Evolutionary conservation across 2,113 vertebrate species (phyloP).

Genomic region (Parus major): DNA sequence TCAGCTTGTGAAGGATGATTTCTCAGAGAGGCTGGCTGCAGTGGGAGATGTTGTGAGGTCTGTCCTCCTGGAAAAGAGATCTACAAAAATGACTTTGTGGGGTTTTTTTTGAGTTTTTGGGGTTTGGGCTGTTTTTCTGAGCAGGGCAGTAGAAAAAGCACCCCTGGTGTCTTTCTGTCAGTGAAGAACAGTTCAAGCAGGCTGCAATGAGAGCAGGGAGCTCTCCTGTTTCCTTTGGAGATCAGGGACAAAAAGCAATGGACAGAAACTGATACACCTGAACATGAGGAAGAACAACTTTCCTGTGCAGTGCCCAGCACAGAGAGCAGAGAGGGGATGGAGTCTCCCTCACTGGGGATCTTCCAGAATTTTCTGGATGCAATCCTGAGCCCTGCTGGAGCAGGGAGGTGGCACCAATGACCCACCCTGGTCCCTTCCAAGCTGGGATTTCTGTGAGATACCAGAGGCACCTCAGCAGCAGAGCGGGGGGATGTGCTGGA

Average conservation of each 20-base stretch:
- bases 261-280: not conserved
- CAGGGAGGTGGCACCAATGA: not conserved
- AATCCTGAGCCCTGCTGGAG: not conserved
- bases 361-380: not conserved
- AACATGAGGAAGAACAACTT: not conserved
- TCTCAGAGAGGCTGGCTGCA: not conserved
- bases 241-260: not conserved
- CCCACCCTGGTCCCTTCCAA: not conserved
- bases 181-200: not conserved
- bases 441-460: not conserved
- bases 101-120: not conserved
- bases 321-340: not conserved
- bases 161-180: not conserved
- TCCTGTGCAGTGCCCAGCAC: not conserved
- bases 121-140: not conserved
- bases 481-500: not conserved
- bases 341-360: not conserved
- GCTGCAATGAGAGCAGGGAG: not conserved
- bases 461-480: not conserved
- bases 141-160: not conserved
- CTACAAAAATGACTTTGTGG: not conserved
- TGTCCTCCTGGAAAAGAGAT: not conserved
- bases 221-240: not conserved
- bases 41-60: not conserved
- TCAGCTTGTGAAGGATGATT: not conserved